Evolutionary conservation across 2,888 invertebrate genomes (phyloP), one percentile per base, ranked within the genome.

Genomic region (Ametastegia equiseti): DNA sequence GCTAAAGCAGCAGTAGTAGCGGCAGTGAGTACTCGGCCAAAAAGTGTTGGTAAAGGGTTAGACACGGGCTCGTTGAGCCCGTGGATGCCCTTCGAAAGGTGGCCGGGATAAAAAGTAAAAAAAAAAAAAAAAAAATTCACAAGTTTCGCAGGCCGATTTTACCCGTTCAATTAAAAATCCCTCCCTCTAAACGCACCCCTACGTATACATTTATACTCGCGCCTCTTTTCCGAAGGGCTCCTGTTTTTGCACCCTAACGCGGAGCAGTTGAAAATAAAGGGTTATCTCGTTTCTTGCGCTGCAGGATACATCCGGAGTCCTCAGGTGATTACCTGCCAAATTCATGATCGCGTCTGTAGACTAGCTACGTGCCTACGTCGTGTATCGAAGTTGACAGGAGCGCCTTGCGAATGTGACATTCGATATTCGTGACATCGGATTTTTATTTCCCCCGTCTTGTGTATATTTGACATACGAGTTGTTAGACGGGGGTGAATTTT

Each of bases 101-200:
- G 54, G 54, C 75, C 3, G 11, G 30, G 33, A 33, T n/a, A 23
- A 7, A 71, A 23, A 30, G 33, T 33, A 36, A 33, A 54, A 54
- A 23, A n/a, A n/a, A n/a, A n/a, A n/a, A n/a, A n/a, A n/a, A n/a
- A n/a, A n/a, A n/a, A n/a, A n/a, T n/a, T n/a, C n/a, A n/a, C n/a
- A 36, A 36, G 36, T 75, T 54, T 75, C 13, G 13, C 75, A 4
- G 11, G n/a, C 50, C 54, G 33, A 75, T 54, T 33, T 75, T 36
- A n/a, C 30, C n/a, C 50, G 50, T 75, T 75, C 75, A 50, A 75
- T 75, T 75, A 75, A 75, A 75, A 75, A 50, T 30, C 54, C 33
- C 47, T 33, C 54, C 42, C n/a, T n/a, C n/a, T n/a, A n/a, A n/a
- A n/a, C n/a, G n/a, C n/a, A n/a, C 60, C 60, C 27, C 13, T 11